These are phyloP conservation scores for Therioaphis trifolii DNA, from an alignment of 2,888 invertebrate genomes.

Conservation along the genomic window DNA sequence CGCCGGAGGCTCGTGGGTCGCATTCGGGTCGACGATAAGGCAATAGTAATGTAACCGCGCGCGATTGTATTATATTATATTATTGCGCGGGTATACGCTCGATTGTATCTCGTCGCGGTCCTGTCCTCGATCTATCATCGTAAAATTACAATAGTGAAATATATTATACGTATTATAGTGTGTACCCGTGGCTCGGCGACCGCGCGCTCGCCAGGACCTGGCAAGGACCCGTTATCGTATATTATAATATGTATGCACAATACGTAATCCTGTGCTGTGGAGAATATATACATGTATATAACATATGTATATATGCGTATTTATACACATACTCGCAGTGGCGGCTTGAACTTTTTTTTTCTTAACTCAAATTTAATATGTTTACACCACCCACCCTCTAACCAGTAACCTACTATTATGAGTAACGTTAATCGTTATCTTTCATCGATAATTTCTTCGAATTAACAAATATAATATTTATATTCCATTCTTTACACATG, in stretches of 20 bases:
- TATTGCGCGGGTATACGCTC: neutral
- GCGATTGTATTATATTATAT: constrained; percentile 28
- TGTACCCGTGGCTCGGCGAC: neutral
- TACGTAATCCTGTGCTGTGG: too few relatives aligned
- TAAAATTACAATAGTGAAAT: constrained; percentile 31
- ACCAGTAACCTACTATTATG: too few relatives aligned
- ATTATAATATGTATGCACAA: neutral
- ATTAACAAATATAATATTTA: too few relatives aligned
- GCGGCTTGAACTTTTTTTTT: too few relatives aligned
- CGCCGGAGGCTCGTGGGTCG: neutral
- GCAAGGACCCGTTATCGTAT: constrained; percentile 1
- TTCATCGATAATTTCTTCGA: too few relatives aligned
- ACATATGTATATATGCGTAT: too few relatives aligned
- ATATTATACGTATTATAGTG: neutral
- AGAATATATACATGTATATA: too few relatives aligned
- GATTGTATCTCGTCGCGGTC: constrained; percentile 11
- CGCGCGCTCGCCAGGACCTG: neutral
- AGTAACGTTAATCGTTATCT: too few relatives aligned
- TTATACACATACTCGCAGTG: too few relatives aligned
- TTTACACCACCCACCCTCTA: too few relatives aligned
- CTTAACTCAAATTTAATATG: too few relatives aligned
- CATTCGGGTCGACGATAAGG: neutral
- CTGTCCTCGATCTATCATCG: constrained; percentile 35
- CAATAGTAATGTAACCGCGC: neutral
- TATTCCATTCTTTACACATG: too few relatives aligned